Evolutionary conservation across 2,113 vertebrate genomes (phyloP).

Genomic region (Platysternon megacephalum): DNA sequence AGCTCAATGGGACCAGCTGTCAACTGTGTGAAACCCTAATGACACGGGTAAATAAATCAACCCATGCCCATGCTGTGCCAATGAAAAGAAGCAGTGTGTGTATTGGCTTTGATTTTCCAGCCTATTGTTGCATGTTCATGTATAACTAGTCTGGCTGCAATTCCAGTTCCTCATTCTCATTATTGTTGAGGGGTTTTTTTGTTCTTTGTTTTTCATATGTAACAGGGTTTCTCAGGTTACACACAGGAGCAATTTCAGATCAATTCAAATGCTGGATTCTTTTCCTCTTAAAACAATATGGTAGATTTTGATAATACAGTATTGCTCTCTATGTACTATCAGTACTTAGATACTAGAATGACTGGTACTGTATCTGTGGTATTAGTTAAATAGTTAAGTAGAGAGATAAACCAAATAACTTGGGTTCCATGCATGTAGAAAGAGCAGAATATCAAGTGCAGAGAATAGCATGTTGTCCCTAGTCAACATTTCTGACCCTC

Average conservation of each 20-base stretch:
- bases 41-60: not conserved
- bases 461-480: not conserved
- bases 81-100: not conserved
- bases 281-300: not conserved
- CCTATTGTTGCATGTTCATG: accelerated
- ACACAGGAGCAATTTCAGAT: not conserved
- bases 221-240: not conserved
- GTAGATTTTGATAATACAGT: not conserved
- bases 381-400: conserved; percentile 53
- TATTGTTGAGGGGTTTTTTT: not conserved
- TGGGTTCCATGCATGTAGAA: not conserved
- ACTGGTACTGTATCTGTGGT: not conserved
- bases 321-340: conserved; percentile 27
- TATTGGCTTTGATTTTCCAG: not conserved
- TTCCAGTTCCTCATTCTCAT: accelerated
- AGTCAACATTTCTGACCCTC: not conserved
- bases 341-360: not conserved
- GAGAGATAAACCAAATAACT: conserved; percentile 27
- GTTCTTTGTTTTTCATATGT: not conserved
- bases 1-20: not conserved
- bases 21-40: not conserved
- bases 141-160: accelerated
- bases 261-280: not conserved
- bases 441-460: not conserved
- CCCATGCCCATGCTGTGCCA: not conserved